phyloP scores from a whole-genome alignment of 2,888 invertebrate genomes.

The Rhagonycha lutea region DNA sequence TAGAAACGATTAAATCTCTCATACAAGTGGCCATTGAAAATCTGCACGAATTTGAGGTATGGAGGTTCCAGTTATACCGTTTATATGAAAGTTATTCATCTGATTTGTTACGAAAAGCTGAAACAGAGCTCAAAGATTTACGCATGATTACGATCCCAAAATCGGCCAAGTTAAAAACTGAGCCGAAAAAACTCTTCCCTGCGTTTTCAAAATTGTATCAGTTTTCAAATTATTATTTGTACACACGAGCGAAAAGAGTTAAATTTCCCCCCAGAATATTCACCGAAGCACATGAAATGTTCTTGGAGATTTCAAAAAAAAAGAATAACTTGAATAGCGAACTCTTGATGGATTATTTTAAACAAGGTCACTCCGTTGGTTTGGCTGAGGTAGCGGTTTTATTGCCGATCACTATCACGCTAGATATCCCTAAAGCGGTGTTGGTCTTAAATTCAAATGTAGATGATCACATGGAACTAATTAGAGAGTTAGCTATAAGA shows the following conservation, averaged over 20 bases:
- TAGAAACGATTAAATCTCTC: conserved; percentile 61
- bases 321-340: conserved; percentile 1
- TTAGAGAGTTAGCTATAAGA: conserved; percentile 46
- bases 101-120: conserved; percentile 62
- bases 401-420: conserved; percentile 50
- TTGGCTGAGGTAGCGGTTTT: conserved; percentile 55
- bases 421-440: conserved; percentile 61
- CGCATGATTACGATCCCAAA: conserved; percentile 64
- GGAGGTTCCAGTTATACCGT: conserved; percentile 69
- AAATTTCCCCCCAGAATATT: conserved; percentile 58
- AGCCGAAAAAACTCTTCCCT: conserved; percentile 45
- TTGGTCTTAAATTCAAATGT: conserved; percentile 60
- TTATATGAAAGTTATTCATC: conserved; percentile 76
- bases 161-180: conserved; percentile 42
- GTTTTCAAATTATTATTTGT: conserved; percentile 48
- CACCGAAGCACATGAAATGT: conserved; percentile 46
- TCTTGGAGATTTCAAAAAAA: conserved; percentile 23
- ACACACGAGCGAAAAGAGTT: conserved; percentile 40
- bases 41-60: conserved; percentile 64
- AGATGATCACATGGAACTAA: conserved; percentile 55
- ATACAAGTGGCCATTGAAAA: conserved; percentile 70
- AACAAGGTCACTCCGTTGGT: conserved; percentile 56
- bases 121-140: conserved; percentile 62
- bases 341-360: conserved; percentile 34
- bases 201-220: conserved; percentile 53